These are phyloP conservation scores for Polydrusus cervinus DNA, from an alignment of 2,888 invertebrate species.

Conservation along the genomic window DNA sequence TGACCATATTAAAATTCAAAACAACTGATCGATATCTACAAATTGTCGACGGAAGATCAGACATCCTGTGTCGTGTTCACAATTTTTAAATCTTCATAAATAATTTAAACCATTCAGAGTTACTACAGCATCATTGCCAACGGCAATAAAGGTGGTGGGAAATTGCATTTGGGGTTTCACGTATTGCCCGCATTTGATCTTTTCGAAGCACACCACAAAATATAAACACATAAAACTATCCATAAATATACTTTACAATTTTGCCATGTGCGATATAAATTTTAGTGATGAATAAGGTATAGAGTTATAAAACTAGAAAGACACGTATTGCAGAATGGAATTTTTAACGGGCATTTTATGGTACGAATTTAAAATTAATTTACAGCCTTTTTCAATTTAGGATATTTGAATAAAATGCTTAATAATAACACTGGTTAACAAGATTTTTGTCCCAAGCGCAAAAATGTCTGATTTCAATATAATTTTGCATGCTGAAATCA, in stretches of 20 bases:
- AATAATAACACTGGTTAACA: too few species aligned
- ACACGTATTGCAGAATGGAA: slow-evolving; percentile 61
- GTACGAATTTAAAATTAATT: slow-evolving; percentile 58
- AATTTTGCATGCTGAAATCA: too few species aligned
- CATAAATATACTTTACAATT: slow-evolving; percentile 70
- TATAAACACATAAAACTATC: slow-evolving; percentile 67
- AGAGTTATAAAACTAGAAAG: slow-evolving; percentile 59
- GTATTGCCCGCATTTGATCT: slow-evolving; percentile 17
- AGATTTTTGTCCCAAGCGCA: too few species aligned
- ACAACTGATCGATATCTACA: too few species aligned
- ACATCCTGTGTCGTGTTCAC: not conserved
- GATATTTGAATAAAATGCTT: slow-evolving; percentile 4
- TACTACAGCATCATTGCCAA: not conserved
- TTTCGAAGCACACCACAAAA: slow-evolving; percentile 34
- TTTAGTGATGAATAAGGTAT: slow-evolving; percentile 66
- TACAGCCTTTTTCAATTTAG: slow-evolving; percentile 28
- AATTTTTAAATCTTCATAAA: not conserved
- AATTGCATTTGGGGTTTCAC: not conserved
- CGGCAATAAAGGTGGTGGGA: slow-evolving; percentile 9
- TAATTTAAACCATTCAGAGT: not conserved
- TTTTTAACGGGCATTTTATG: slow-evolving; percentile 58
- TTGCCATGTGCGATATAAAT: slow-evolving; percentile 68
- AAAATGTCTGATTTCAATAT: too few species aligned
- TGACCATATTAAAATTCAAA: too few species aligned
- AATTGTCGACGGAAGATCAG: not conserved